Percentiles rank a stretch among this genome's conserved stretches.
phyloP scores from a whole-genome alignment of 1,140 invertebrate species.

The Drosophila prosaltans region DNA sequence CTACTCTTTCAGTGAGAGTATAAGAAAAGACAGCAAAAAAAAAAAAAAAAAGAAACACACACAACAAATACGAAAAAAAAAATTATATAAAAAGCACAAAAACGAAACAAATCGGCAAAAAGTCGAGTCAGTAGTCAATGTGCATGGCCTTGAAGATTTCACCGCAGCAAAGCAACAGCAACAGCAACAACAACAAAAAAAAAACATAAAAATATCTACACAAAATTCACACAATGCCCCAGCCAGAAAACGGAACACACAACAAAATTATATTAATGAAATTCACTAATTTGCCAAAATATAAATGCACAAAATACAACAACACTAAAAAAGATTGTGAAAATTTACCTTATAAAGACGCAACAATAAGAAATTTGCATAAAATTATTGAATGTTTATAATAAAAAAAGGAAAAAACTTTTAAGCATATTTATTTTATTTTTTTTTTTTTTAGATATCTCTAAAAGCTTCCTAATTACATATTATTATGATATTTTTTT shows the following conservation, averaged over 20 bases:
- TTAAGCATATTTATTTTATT: constrained; percentile 17
- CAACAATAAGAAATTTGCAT: constrained; percentile 16
- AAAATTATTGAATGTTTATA: constrained; percentile 34
- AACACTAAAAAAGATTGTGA: constrained; percentile 35
- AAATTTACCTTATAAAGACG: constrained; percentile 13
- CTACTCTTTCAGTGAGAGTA: background rate
- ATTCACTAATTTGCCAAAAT: constrained; percentile 71
- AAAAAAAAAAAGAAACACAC: background rate
- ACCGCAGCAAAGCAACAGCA: constrained; percentile 52
- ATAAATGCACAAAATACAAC: constrained; percentile 56
- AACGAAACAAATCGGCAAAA: constrained; percentile 59
- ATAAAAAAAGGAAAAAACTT: no score
- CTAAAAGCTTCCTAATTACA: constrained; percentile 3
- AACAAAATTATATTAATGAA: constrained; percentile 58
- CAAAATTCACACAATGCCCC: constrained; percentile 55
- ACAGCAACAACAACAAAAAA: constrained; percentile 15
- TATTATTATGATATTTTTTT: constrained; percentile 1
- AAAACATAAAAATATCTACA: constrained; percentile 58
- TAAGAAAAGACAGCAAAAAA: constrained; percentile 26
- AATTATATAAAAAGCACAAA: constrained; percentile 72
- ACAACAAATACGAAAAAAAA: constrained; percentile 33
- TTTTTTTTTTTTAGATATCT: background rate
- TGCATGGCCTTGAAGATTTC: constrained; percentile 77
- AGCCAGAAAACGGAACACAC: constrained; percentile 21
- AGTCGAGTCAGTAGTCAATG: constrained; percentile 68